Conservation (phyloP, 1,140 invertebrate genomes). For the Trichoplusia ni region DNA sequence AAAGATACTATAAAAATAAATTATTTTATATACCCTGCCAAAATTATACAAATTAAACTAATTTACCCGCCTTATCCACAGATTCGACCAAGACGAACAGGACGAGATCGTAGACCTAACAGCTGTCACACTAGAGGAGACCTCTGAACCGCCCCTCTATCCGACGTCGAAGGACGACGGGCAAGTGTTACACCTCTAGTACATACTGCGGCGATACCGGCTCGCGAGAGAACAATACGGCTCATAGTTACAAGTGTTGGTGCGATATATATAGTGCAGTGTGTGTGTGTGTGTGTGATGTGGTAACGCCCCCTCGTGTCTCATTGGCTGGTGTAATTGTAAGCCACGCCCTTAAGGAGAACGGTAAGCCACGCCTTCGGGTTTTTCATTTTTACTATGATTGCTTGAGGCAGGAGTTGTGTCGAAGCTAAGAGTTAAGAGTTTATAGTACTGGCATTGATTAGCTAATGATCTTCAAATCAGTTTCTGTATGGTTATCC, state of each 20-base stretch:
- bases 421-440: no score
- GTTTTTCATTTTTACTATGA: no score
- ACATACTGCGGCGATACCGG: conserved; percentile 76
- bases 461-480: no score
- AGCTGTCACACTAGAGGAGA: conserved; percentile 74
- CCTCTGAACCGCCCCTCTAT: conserved; percentile 46
- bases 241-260: conserved; percentile 2
- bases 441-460: no score
- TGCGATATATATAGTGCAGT: conserved; percentile 1
- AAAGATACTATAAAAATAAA: no score
- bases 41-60: background rate
- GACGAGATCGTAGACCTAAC: conserved; percentile 79
- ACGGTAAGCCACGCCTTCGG: no score
- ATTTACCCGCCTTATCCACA: conserved; percentile 31
- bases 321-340: no score
- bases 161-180: conserved; percentile 72
- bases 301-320: no score
- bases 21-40: background rate
- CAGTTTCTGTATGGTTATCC: no score
- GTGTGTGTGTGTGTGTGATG: background rate
- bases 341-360: no score
- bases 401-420: no score
- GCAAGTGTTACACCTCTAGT: conserved; percentile 78
- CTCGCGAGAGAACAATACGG: conserved; percentile 58
- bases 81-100: conserved; percentile 78